A percentile compares a stretch with the other conserved stretches of the same genome.
Conservation (phyloP, 2,888 invertebrate genomes). For the Desoria tigrina region DNA sequence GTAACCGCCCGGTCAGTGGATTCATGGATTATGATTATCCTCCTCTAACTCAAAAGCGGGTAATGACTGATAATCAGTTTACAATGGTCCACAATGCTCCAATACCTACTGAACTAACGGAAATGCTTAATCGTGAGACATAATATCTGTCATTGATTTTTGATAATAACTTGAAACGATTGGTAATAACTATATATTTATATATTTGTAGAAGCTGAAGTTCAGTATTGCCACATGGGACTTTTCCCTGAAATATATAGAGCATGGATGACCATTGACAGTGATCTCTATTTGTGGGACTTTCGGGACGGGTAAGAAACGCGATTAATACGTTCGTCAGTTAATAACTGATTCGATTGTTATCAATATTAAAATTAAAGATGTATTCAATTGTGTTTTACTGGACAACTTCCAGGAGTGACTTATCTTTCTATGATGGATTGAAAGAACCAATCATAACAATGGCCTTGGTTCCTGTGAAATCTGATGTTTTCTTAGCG, state of each 20-base stretch:
- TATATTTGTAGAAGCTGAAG: constrained; percentile 29
- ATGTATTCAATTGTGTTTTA: too few species aligned
- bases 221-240: constrained; percentile 68
- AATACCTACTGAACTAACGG: constrained; percentile 88
- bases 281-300: constrained; percentile 97
- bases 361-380: not conserved
- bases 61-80: constrained; percentile 73
- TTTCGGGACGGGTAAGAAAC: constrained; percentile 76
- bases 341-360: constrained; percentile 3
- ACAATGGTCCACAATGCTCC: constrained; percentile 80
- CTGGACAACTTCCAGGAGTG: too few species aligned
- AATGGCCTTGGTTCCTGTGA: constrained; percentile 84
- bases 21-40: constrained; percentile 89
- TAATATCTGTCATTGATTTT: constrained; percentile 55
- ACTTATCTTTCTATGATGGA: constrained; percentile 96
- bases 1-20: constrained; percentile 71
- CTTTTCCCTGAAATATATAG: constrained; percentile 92
- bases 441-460: constrained; percentile 90
- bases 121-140: constrained; percentile 91
- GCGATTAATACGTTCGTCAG: constrained; percentile 11
- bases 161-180: not conserved
- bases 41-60: constrained; percentile 67
- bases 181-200: constrained; percentile 3
- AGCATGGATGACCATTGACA: constrained; percentile 97
- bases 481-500: constrained; percentile 80